A percentile compares a stretch with the other conserved stretches of the same genome.
Evolutionary conservation across 2,888 invertebrate genomes (phyloP).

Genomic region (Archips xylosteana): DNA sequence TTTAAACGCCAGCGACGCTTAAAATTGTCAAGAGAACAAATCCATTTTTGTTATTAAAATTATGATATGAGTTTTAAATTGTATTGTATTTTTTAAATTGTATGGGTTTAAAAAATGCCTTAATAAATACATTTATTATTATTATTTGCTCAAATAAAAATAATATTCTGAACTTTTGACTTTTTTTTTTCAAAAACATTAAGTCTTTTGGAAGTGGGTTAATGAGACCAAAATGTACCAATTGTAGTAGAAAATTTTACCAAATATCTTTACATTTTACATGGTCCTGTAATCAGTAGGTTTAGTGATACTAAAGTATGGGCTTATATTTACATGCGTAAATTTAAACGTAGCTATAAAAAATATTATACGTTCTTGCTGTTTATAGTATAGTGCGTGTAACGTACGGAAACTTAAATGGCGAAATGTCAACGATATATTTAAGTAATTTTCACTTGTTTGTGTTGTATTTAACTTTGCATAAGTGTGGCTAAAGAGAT

Average conservation of each 20-base stretch:
- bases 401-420: neutral
- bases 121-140: too few species aligned
- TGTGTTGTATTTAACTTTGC: neutral
- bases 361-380: constrained; percentile 26
- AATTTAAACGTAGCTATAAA: constrained; percentile 15
- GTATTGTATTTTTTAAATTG: too few species aligned
- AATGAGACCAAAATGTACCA: constrained; percentile 30
- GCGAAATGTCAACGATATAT: neutral
- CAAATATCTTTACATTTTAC: constrained; percentile 34
- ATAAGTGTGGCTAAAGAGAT: neutral
- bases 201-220: constrained; percentile 14
- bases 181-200: neutral
- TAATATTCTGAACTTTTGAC: too few species aligned
- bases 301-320: constrained; percentile 23
- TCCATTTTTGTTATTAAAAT: too few species aligned
- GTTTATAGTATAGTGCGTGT: constrained; percentile 3
- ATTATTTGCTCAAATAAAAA: too few species aligned
- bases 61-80: too few species aligned
- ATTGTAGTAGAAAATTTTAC: constrained; percentile 29
- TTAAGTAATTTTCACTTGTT: neutral
- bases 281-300: constrained; percentile 35
- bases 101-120: too few species aligned
- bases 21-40: neutral
- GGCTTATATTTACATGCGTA: constrained; percentile 39
- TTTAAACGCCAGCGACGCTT: neutral